Conservation (phyloP, 2,888 invertebrate genomes). For the Drosophila antonietae region DNA sequence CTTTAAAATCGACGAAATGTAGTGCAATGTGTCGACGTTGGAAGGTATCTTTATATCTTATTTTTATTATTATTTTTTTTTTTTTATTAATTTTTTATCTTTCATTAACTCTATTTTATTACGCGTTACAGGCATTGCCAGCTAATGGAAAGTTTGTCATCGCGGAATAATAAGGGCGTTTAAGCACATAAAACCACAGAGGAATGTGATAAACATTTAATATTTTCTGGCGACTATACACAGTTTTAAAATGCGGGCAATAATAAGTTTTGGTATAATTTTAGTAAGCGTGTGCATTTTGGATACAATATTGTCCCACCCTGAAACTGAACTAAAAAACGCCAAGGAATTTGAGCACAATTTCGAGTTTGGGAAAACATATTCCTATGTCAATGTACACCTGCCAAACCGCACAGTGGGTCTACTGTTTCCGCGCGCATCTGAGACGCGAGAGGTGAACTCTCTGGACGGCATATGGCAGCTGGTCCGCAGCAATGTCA, state of each 20-base stretch:
- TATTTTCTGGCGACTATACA: neutral
- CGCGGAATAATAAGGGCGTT: neutral
- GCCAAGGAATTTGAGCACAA: neutral
- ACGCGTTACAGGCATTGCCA: constrained; percentile 5
- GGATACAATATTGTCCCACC: neutral
- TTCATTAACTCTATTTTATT: neutral
- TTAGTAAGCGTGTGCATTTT: constrained; percentile 1
- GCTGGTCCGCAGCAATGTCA: constrained; percentile 90
- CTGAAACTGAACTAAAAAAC: neutral
- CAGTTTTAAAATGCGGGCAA: constrained; percentile 10
- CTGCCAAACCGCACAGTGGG: constrained; percentile 69
- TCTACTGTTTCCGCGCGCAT: constrained; percentile 86
- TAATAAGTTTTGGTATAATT: neutral
- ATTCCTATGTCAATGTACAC: constrained; percentile 32
- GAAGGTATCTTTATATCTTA: neutral
- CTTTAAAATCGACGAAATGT: neutral
- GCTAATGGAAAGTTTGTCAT: neutral
- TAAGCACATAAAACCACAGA: neutral
- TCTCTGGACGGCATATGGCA: constrained; percentile 96
- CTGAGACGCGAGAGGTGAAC: constrained; percentile 92
- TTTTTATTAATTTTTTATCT: neutral
- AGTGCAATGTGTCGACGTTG: neutral
- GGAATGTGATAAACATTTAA: neutral
- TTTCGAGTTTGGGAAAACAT: neutral
- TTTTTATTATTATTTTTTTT: neutral